phyloP scores from a whole-genome alignment of 2,888 invertebrate genomes.

The Lithodes maja region DNA sequence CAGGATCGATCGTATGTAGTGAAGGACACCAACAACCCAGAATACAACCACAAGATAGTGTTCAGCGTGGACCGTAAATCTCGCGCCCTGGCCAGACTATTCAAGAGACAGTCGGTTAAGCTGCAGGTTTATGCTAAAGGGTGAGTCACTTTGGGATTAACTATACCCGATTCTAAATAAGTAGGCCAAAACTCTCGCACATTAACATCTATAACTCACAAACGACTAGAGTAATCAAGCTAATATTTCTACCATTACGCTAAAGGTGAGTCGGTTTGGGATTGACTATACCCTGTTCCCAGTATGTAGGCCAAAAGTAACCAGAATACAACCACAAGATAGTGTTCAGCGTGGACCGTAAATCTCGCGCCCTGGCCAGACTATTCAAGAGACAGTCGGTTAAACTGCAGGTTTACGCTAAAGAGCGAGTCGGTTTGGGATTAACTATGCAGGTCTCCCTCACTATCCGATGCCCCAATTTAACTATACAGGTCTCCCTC shows the following conservation, averaged over 20 bases:
- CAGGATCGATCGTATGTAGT: constrained; percentile 85
- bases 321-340: constrained; percentile 91
- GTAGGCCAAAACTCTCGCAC: too few relatives aligned
- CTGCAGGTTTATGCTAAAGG: constrained; percentile 94
- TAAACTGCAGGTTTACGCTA: constrained; percentile 93
- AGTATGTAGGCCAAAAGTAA: constrained; percentile 78
- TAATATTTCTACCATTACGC: not conserved
- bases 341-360: constrained; percentile 86
- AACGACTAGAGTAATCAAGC: too few relatives aligned
- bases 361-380: constrained; percentile 86
- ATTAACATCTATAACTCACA: too few relatives aligned
- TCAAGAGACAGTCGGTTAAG: constrained; percentile 92
- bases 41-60: constrained; percentile 87
- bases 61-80: constrained; percentile 87
- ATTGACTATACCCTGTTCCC: not conserved
- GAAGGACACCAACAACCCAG: constrained; percentile 91
- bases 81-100: constrained; percentile 87
- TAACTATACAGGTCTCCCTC: too few relatives aligned
- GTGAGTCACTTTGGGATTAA: constrained; percentile 78
- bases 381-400: constrained; percentile 91
- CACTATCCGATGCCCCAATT: too few relatives aligned
- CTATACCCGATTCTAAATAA: not conserved
- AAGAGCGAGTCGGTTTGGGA: constrained; percentile 82
- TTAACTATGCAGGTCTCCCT: too few relatives aligned
- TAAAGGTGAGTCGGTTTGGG: not conserved